Evolutionary conservation across 2,797 vertebrate species (phyloP).

Genomic region (Tolypeutes matacus): DNA sequence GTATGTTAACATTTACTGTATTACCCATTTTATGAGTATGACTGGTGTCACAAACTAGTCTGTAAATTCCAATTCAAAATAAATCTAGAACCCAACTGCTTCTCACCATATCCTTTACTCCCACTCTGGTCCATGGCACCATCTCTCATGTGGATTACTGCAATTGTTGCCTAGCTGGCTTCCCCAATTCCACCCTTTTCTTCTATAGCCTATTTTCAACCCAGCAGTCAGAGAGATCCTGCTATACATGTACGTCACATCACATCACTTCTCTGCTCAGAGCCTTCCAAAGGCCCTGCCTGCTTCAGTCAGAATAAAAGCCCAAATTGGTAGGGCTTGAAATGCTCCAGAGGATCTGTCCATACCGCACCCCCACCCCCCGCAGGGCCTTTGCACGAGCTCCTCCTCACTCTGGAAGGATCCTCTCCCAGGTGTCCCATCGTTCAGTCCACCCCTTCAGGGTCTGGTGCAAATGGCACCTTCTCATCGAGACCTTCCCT

Average conservation of each 20-base stretch:
- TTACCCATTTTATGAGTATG: constrained; percentile 6
- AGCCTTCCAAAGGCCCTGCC: not conserved
- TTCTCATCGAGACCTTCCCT: not conserved
- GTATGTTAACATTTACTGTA: not conserved
- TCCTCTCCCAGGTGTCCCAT: no score
- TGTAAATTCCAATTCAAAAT: constrained; percentile 40
- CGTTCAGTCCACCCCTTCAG: not conserved
- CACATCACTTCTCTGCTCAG: not conserved
- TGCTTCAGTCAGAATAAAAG: not conserved
- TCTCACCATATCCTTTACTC: not conserved
- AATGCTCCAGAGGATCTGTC: not conserved
- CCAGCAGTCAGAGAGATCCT: not conserved
- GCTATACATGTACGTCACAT: not conserved
- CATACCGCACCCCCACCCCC: not conserved
- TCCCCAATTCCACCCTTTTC: not conserved
- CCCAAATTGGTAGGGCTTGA: not conserved
- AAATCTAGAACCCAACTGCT: not conserved
- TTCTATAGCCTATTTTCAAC: not conserved
- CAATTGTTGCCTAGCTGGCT: not conserved
- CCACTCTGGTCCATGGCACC: not conserved
- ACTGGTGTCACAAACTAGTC: constrained; percentile 17
- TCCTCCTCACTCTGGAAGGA: not conserved
- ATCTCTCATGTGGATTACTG: not conserved
- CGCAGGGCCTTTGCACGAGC: not conserved
- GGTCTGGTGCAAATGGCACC: not conserved